Evolutionary conservation across 2,113 vertebrate species (phyloP).

Genomic region (Thermophis baileyi): DNA sequence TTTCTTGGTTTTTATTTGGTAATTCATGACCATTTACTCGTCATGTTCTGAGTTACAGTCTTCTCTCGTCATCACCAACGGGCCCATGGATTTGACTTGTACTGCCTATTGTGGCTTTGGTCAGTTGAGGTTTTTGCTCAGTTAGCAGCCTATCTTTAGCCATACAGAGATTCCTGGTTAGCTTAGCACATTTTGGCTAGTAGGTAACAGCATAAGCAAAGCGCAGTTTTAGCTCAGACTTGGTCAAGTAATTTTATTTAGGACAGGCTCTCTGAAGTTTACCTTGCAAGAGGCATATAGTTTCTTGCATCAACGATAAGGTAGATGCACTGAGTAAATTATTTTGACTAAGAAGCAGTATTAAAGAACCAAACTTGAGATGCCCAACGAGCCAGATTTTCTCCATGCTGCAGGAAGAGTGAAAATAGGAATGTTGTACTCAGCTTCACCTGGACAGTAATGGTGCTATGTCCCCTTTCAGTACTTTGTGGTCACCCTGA

Average conservation of each 20-base stretch:
- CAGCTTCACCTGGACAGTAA: neutral
- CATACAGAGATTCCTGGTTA: neutral
- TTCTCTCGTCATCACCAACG: neutral
- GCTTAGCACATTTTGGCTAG: neutral
- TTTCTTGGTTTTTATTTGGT: neutral
- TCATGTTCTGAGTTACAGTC: neutral
- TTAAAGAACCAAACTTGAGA: neutral
- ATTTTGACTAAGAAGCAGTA: neutral
- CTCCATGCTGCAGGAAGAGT: neutral
- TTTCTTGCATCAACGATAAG: neutral
- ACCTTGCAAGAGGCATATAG: neutral
- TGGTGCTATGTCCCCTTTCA: slow-evolving; percentile 44
- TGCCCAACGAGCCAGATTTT: neutral
- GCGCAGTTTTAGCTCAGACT: neutral
- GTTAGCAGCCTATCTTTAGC: neutral
- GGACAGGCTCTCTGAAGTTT: neutral
- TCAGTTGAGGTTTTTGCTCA: neutral
- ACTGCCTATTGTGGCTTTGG: neutral
- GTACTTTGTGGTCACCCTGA: slow-evolving; percentile 85
- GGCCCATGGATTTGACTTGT: neutral
- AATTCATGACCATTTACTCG: neutral
- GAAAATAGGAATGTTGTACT: neutral
- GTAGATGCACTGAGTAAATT: neutral
- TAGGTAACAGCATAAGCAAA: neutral
- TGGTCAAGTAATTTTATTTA: neutral